phyloP scores from a whole-genome alignment of 2,888 invertebrate species.

The Chrysolina haemoptera region DNA sequence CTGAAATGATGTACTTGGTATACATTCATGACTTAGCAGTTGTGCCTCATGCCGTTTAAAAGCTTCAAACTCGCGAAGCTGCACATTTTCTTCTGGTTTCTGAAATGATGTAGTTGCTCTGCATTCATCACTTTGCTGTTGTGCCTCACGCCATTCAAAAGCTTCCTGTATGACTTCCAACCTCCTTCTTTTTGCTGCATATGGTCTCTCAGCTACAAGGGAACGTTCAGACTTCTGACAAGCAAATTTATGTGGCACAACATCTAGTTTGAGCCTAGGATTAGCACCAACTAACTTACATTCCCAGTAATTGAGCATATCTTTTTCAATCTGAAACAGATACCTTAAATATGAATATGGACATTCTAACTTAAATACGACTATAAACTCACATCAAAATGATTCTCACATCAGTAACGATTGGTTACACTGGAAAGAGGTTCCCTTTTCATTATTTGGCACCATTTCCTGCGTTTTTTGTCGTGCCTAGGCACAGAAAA shows the following conservation, averaged over 20 bases:
- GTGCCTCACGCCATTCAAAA: too few species aligned
- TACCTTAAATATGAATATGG: background rate
- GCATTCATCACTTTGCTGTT: too few species aligned
- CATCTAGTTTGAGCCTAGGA: background rate
- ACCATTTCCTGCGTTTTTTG: background rate
- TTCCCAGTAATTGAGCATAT: background rate
- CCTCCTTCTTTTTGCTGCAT: background rate
- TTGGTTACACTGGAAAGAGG: background rate
- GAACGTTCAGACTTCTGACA: background rate
- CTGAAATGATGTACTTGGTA: too few species aligned
- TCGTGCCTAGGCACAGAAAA: background rate
- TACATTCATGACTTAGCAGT: too few species aligned
- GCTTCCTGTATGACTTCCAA: conserved; percentile 1
- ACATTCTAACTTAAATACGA: too few species aligned
- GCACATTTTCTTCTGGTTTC: background rate
- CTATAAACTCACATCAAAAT: background rate
- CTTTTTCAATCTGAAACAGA: background rate
- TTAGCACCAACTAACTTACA: background rate
- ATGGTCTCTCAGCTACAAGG: background rate
- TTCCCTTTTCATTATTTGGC: background rate
- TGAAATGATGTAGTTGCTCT: background rate
- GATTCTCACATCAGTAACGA: background rate
- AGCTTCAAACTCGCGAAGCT: too few species aligned
- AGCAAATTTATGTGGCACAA: background rate
- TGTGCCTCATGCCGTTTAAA: too few species aligned